Evolutionary conservation across 2,888 invertebrate genomes (phyloP).

Genomic region (Anticlea derivata): DNA sequence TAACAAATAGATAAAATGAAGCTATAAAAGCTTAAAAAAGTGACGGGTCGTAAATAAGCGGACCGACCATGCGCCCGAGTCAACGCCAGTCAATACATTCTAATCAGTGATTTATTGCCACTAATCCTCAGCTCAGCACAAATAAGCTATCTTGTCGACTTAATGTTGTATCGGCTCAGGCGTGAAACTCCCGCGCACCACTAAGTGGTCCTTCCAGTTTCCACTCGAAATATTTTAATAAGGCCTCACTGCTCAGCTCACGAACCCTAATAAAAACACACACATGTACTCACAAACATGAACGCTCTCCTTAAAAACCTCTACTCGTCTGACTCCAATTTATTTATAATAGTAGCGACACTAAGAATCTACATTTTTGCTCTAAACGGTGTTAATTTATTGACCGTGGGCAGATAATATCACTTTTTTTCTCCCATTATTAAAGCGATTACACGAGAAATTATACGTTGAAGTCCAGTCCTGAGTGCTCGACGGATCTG

Average conservation of each 20-base stretch:
- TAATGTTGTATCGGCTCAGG: conserved; percentile 83
- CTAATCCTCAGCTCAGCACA: conserved; percentile 82
- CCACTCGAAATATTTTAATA: conserved; percentile 84
- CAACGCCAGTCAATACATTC: conserved; percentile 83
- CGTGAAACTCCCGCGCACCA: conserved; percentile 84
- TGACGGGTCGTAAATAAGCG: conserved; percentile 71
- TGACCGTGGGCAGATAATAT: conserved; percentile 84
- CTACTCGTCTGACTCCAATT: conserved; percentile 63
- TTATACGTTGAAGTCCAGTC: conserved; percentile 78
- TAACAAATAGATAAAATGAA: conserved; percentile 69
- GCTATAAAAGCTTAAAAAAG: conserved; percentile 70
- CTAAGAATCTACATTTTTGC: conserved; percentile 83
- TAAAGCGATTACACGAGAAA: conserved; percentile 83
- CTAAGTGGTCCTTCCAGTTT: conserved; percentile 85
- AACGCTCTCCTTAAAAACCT: conserved; percentile 64
- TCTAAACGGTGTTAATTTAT: conserved; percentile 84
- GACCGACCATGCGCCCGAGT: conserved; percentile 67
- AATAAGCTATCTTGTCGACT: conserved; percentile 84
- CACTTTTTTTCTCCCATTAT: conserved; percentile 82
- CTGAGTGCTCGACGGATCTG: conserved; percentile 58
- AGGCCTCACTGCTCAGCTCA: conserved; percentile 81
- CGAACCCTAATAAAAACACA: conserved; percentile 82
- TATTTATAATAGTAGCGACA: conserved; percentile 83
- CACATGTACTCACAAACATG: conserved; percentile 65
- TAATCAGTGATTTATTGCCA: conserved; percentile 84